Base-by-base conservation (phyloP, 2,888 invertebrate species). In the Sepioteuthis lessoniana region DNA sequence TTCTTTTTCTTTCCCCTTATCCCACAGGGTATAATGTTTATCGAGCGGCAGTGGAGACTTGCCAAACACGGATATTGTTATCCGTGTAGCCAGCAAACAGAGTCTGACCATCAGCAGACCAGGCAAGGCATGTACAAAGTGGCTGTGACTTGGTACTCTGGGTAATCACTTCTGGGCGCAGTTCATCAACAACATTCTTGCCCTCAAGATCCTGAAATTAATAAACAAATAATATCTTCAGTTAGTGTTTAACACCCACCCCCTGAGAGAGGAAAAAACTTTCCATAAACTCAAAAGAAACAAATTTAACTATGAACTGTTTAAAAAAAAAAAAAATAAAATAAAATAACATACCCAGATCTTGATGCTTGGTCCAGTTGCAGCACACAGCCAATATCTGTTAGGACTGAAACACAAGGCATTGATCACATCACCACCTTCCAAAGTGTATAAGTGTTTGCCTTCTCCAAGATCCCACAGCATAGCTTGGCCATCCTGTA, bases 381-480 rank as follows among this genome's bases (percentile, higher is more conserved):
- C 99, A 97, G 99, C 99, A 97, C 99, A 99, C 95, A 99, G 98
- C 99, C 99, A 99, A 97, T 99, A 99, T 95, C 99, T 98, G 98
- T 99, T 99, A 95, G 99, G 99, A 95, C 99, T 99, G 98, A 99
- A 99, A 98, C 99, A 99, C 96, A 99, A 98, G 13, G 99, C 98
- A 96, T 99, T 99, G 97, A 99, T 99, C 97, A 99, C 98, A 97
- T 99, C 99, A 97, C 99, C 99, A 97, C 99, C 99, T 97, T 99
- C 99, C 97, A 99, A 98, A 31, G 99, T 99, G 98, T 99, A 99
- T 97, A 99, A 98, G 97, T 99, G 99, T 97, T 99, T 99, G 98
- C 99, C 99, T 97, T 99, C 99, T 97, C 99, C 99, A 97, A 99
- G 98, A 97, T 99, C 99, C 99, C 99, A 99, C 95, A 99, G 98